Evolutionary conservation across 2,113 vertebrate genomes (phyloP), one percentile per base, ranked within the genome.

Genomic region (Gulo gulo): DNA sequence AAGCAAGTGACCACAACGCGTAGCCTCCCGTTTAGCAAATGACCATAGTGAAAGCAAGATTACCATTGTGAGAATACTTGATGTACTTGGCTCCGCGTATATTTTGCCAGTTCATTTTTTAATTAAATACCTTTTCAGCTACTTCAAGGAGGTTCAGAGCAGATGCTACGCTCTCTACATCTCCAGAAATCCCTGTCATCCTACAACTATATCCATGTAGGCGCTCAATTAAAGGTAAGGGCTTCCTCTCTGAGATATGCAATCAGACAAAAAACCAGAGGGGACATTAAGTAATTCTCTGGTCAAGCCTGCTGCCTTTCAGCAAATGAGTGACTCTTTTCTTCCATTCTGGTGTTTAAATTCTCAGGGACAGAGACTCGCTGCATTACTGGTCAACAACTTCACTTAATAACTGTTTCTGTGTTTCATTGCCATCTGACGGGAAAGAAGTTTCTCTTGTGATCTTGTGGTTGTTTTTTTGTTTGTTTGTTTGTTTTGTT

Each of bases 121-220:
- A 23, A 76, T 87, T 96, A 55, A 86, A 96, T 97, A 16, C 94
- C 96, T 96, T 67, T 94, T 63, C 97, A 99, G 99, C 98, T 99
- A 85, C 99, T 99, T n/a, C 99, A 99, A 97, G 99, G 99, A 71
- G 99, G 99, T 69, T 99, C 99, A 16, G 99, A 99, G 34, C 98
- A 99, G 91, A 98, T 99, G 65, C 94, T 99, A 0, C 99, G 99
- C 7, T 99, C 99, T 6, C 98, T 99, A 8, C 99, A 99, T 97
- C 98, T 99, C 57, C 99, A 99, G 98, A 99, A 99, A 98, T 99
- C 99, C 80, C 98, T 99, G 0, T 98, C 99, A 0, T 98, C 98
- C 0, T 99, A 99, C 98, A 99, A 80, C 98, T 99, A 99, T 85
- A 99, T 99, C 98, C 99, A 98, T 97, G 99, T 99, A 3, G 99